A percentile compares a stretch with the other conserved stretches of the same genome.
phyloP scores from a whole-genome alignment of 2,888 invertebrate species.

The Napeogenes inachia region DNA sequence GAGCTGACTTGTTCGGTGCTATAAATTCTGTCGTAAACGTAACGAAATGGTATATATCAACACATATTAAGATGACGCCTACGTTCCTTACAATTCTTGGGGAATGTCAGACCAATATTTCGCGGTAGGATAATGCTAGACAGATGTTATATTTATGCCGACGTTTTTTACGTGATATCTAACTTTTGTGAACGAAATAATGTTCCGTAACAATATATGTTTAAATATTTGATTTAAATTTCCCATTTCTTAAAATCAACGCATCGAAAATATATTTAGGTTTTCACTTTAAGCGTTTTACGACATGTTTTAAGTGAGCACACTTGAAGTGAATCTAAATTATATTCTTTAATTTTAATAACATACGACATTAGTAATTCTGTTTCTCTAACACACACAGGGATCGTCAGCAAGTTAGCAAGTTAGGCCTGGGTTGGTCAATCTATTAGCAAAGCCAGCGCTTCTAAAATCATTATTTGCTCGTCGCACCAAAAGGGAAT shows the following conservation, averaged over 20 bases:
- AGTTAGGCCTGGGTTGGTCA: neutral
- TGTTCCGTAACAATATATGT: too few relatives aligned
- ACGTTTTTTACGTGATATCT: neutral
- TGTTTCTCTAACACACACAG: neutral
- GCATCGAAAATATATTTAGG: too few relatives aligned
- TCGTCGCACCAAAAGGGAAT: slow-evolving; percentile 9
- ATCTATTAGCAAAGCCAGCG: slow-evolving; percentile 8
- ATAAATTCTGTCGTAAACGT: slow-evolving; percentile 31
- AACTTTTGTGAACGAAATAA: neutral
- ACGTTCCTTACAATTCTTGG: slow-evolving; percentile 1
- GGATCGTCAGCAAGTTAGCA: neutral
- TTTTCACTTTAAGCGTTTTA: too few relatives aligned
- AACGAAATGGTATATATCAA: slow-evolving; percentile 18
- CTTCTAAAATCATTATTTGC: slow-evolving; percentile 7
- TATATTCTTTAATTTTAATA: neutral
- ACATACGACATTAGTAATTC: slow-evolving; percentile 1
- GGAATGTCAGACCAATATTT: neutral
- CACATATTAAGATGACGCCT: slow-evolving; percentile 13
- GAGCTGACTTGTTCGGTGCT: slow-evolving; percentile 26
- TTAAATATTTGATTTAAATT: too few relatives aligned
- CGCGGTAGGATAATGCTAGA: slow-evolving; percentile 1
- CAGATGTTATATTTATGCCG: neutral
- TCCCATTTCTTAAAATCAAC: too few relatives aligned
- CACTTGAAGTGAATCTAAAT: neutral
- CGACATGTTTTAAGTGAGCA: too few relatives aligned